Base-by-base conservation (phyloP, 30 jellyfish, hydroid and myxozoan genomes). In the Chrysaora quinquecirrha region DNA sequence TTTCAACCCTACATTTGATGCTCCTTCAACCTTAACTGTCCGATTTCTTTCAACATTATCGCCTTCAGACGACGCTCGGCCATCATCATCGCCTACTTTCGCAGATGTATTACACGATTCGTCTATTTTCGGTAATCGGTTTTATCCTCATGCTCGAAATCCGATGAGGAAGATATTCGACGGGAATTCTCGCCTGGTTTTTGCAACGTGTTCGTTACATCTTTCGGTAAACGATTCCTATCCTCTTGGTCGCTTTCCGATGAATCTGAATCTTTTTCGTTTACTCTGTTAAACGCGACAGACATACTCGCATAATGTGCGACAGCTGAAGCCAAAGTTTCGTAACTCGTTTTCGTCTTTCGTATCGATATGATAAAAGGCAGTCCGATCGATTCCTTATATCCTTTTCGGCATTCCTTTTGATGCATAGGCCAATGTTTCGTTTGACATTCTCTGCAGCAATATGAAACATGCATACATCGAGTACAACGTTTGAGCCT, bases 401-500 rank as follows among this genome's bases (percentile, higher is more conserved):
- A 35, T 52, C 88, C 95, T 48, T 87, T 94, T 22, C 84, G 74
- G 73, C 99, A 94, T 0, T 62, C 90, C 31, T 46, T 69, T 31
- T 69, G 87, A 62, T 94, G 99, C 16, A 29, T 12, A 3, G 76
- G 35, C 99, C 99, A 94, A 68, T 94, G 97, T 47, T 78, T 82
- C 24, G 78, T 54, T 77, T 94, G 99, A 63, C 99, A 94, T 47
- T 83, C 96, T 16, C 95, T 82, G 34, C 91, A 48, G 75, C 99
- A 94, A 61, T 94, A 94, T 14, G 99, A 93, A 3, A 87, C 89
- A 23, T 54, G 81, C 87, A 83, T 30, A 64, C 99, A 94, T 1
- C 96, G 86, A 1, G 99, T 82, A 88, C 99, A 94, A 3, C 99
- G 95, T 32, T 94, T 94, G 73, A 94, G 49, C 71, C 73, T 78